phyloP scores from a whole-genome alignment of 2,113 vertebrate species.

The Alces alces region DNA sequence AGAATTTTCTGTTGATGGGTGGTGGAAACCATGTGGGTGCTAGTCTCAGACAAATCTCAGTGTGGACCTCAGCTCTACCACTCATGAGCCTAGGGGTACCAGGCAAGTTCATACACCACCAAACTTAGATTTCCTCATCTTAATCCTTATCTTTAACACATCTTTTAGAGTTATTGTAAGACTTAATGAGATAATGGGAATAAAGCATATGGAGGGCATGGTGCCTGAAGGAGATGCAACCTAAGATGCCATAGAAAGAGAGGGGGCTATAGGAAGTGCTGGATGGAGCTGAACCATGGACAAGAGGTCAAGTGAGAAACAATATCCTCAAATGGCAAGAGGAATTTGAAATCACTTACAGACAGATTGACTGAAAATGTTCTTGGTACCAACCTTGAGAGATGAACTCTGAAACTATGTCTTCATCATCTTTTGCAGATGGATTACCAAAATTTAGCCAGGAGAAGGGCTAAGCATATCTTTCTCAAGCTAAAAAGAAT shows the following conservation, averaged over 20 bases:
- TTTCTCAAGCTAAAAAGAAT: neutral
- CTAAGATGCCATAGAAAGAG: neutral
- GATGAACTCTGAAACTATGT: neutral
- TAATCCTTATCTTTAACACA: neutral
- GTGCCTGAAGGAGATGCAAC: neutral
- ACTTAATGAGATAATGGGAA: neutral
- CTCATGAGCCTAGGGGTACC: neutral
- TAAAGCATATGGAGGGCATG: neutral
- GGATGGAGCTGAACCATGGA: neutral
- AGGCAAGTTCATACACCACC: neutral
- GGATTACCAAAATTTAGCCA: neutral
- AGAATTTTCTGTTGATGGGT: neutral
- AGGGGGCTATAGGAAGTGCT: neutral
- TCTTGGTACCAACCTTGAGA: neutral
- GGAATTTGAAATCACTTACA: neutral
- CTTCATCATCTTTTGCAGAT: no score
- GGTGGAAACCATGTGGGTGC: neutral
- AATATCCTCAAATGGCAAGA: neutral
- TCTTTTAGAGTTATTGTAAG: neutral
- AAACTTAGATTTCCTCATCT: neutral
- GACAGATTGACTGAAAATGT: neutral
- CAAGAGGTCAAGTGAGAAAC: neutral
- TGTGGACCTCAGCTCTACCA: neutral
- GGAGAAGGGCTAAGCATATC: neutral
- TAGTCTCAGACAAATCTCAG: neutral